phyloP scores from a whole-genome alignment of 2,113 vertebrate genomes.

The Microcebus jonahi region DNA sequence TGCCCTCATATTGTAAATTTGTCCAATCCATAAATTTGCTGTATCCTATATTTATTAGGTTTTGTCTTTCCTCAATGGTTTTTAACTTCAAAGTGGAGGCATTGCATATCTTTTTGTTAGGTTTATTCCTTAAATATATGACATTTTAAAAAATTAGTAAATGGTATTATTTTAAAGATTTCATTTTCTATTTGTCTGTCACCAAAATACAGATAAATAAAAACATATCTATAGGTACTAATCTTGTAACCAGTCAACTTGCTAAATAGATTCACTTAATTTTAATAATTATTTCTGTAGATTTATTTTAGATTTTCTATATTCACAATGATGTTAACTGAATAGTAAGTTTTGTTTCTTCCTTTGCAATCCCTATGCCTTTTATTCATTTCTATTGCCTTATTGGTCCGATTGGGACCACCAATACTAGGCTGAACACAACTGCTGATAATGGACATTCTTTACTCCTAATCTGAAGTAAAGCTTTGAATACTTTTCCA shows the following conservation, averaged over 20 bases:
- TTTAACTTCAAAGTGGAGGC: not conserved
- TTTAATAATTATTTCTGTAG: not conserved
- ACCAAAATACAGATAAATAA: not conserved
- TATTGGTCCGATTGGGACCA: not conserved
- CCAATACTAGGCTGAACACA: not conserved
- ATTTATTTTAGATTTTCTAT: not conserved
- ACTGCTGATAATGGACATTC: not conserved
- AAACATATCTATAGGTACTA: not conserved
- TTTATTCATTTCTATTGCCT: not conserved
- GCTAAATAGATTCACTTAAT: not conserved
- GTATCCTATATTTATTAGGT: not conserved
- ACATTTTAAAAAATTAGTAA: not conserved
- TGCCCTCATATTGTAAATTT: not conserved
- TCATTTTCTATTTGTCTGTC: not conserved
- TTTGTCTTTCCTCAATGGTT: not conserved
- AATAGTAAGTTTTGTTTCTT: not conserved
- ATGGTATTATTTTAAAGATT: not conserved
- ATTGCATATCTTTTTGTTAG: not conserved
- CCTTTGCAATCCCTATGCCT: not conserved
- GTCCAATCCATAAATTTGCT: not conserved
- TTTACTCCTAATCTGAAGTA: not conserved
- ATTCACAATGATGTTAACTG: not conserved
- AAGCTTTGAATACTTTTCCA: not conserved
- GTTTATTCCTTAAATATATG: not conserved
- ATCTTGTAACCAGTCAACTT: not conserved